These are phyloP conservation scores for Melanotaenia boesemani DNA, from an alignment of 2,797 vertebrate genomes.

Conservation along the genomic window DNA sequence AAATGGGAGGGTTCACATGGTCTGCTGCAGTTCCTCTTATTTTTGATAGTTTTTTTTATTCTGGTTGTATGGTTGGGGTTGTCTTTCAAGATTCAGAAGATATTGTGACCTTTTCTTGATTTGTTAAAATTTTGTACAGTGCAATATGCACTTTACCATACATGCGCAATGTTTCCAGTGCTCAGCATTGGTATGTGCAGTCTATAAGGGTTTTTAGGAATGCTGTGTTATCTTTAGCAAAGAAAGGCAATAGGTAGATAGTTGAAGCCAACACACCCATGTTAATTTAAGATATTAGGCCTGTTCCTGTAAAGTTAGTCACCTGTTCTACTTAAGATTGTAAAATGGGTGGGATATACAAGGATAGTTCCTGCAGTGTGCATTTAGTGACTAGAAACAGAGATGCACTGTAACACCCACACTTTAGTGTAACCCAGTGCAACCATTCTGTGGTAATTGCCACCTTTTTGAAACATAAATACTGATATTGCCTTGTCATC, in stretches of 20 bases:
- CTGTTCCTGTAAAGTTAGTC: conserved; percentile 37
- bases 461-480: conserved; percentile 13
- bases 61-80: background rate
- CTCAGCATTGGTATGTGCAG: background rate
- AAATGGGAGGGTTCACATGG: background rate
- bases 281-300: conserved; percentile 59
- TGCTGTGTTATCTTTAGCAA: conserved; percentile 5
- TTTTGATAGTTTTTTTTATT: background rate
- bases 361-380: conserved; percentile 28
- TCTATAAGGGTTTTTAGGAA: conserved; percentile 24
- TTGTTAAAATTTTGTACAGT: background rate
- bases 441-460: conserved; percentile 9
- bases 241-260: conserved; percentile 39
- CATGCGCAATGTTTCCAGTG: background rate
- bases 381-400: conserved; percentile 9
- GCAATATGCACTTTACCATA: background rate
- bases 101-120: background rate
- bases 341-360: conserved; percentile 51
- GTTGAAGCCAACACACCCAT: conserved; percentile 54
- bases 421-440: background rate
- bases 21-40: background rate
- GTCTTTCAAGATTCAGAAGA: background rate
- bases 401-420: conserved; percentile 1
- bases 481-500: background rate
- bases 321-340: conserved; percentile 57